Evolutionary conservation across 35 echinoderm and acorn worm genomes (phyloP), one percentile per base, ranked within the genome.

Genomic region (Apostichopus parvimensis): DNA sequence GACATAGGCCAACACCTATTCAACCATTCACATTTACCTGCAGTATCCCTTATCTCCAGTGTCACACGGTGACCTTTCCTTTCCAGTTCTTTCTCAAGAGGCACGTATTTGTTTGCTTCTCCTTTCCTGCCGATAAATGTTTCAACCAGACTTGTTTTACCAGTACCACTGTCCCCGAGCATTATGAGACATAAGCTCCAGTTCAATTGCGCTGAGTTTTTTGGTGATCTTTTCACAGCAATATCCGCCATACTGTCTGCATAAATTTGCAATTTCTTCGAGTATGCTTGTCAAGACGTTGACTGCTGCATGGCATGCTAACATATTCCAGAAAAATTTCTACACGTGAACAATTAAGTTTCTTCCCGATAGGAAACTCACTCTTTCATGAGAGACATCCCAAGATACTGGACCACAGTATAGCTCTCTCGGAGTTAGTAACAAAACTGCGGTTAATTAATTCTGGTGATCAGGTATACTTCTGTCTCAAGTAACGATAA

Each of bases 31-130:
- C 71, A 75, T 75, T 6, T 65, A 28, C 95, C 95, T 92, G 95
- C 95, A 25, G 95, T 96, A 72, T 96, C 95, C 77, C 91, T 90
- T 5, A 96, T 94, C 81, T 96, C 95, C 90, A 96, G 24, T 55
- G 73, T 92, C 17, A 96, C 90, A 17, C 64, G 56, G n/a, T 82
- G 68, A 5, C 93, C 95, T 73, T 88, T 83, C 81, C 92, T 88
- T 23, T 88, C 86, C 4, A 66, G 60, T 73, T 88, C 86, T 73
- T 88, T 72, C 86, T 88, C 86, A 6, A 72, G 20, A 2, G 86
- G 24, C 5, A 88, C 34, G 26, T 72, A 26, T 73, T 88, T 88
- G 62, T 88, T 88, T 17, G n/a, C 57, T 12, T 88, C 62, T 53
- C 9, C 68, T 75, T 75, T 75, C 17, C 52, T 66, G 12, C 64